Conservation (phyloP, 2,888 invertebrate species). For the Microplitis deprimator region DNA sequence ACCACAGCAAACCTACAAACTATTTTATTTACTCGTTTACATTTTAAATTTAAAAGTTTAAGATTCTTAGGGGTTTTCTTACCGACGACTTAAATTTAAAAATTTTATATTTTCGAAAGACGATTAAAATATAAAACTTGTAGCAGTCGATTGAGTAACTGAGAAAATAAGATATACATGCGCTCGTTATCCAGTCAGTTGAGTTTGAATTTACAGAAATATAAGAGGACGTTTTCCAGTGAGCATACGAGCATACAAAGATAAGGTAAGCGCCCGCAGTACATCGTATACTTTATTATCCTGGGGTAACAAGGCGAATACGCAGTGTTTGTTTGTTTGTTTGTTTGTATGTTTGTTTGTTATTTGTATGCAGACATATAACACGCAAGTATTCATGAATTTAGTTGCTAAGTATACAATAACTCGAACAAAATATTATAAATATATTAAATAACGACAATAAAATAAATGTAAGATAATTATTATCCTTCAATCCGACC, state of each 20-base stretch:
- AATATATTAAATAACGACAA: too few species aligned
- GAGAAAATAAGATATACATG: constrained; percentile 22
- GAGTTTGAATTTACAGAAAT: neutral
- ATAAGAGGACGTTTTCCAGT: constrained; percentile 30
- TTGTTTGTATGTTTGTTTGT: constrained; percentile 3
- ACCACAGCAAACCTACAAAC: neutral
- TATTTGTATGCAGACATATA: neutral
- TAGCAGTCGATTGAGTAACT: constrained; percentile 15
- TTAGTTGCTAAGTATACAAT: neutral
- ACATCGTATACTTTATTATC: constrained; percentile 43
- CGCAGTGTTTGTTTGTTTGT: constrained; percentile 34
- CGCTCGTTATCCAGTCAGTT: constrained; percentile 9
- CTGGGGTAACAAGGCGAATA: constrained; percentile 40
- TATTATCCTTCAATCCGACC: too few species aligned
- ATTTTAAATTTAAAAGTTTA: constrained; percentile 13
- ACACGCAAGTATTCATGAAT: neutral
- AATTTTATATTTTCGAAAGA: too few species aligned
- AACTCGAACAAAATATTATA: too few species aligned
- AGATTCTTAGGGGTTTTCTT: neutral
- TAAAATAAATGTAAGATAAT: too few species aligned
- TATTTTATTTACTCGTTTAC: constrained; percentile 12
- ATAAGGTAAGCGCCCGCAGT: constrained; percentile 39
- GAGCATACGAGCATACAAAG: constrained; percentile 30
- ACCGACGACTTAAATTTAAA: too few species aligned
- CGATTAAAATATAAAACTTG: too few species aligned